Conservation (phyloP, 1,140 invertebrate genomes). For the Bradysia coprophila region DNA sequence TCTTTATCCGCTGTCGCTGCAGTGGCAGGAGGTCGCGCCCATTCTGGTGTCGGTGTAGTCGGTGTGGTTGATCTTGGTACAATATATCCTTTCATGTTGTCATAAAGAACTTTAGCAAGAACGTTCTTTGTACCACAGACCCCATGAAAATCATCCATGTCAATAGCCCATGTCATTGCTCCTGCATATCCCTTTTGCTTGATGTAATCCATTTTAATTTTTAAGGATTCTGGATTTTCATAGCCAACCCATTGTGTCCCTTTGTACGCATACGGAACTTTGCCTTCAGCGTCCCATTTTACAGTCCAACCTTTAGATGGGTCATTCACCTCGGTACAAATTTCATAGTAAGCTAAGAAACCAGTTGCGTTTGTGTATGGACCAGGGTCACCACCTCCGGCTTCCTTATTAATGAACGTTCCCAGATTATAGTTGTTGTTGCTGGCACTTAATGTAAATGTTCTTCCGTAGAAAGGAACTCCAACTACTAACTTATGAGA, state of each 20-base stretch:
- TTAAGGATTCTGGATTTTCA: constrained; percentile 58
- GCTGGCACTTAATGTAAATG: constrained; percentile 56
- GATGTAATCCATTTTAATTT: constrained; percentile 76
- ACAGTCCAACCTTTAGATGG: constrained; percentile 54
- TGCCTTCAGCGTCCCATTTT: constrained; percentile 63
- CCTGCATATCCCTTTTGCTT: constrained; percentile 64
- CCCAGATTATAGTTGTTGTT: constrained; percentile 66
- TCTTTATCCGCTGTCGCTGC: constrained; percentile 23
- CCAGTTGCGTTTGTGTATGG: constrained; percentile 70
- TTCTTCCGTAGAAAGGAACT: constrained; percentile 69
- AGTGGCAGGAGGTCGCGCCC: constrained; percentile 46
- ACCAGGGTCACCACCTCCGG: constrained; percentile 64
- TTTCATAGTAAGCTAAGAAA: constrained; percentile 81
- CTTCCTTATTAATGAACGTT: constrained; percentile 73
- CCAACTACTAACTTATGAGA: constrained; percentile 76
- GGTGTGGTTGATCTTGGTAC: constrained; percentile 46
- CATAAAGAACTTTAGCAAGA: constrained; percentile 47
- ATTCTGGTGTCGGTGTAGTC: constrained; percentile 54
- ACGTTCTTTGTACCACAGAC: constrained; percentile 54
- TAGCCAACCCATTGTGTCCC: constrained; percentile 84
- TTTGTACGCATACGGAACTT: constrained; percentile 70
- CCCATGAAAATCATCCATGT: constrained; percentile 70
- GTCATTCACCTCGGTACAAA: constrained; percentile 51
- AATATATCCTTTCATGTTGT: constrained; percentile 51
- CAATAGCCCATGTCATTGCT: constrained; percentile 78